Percentiles rank a stretch among this genome's conserved stretches.
phyloP scores from a whole-genome alignment of 1,140 invertebrate genomes.

The Hermatobates lingyangjiaoensis region DNA sequence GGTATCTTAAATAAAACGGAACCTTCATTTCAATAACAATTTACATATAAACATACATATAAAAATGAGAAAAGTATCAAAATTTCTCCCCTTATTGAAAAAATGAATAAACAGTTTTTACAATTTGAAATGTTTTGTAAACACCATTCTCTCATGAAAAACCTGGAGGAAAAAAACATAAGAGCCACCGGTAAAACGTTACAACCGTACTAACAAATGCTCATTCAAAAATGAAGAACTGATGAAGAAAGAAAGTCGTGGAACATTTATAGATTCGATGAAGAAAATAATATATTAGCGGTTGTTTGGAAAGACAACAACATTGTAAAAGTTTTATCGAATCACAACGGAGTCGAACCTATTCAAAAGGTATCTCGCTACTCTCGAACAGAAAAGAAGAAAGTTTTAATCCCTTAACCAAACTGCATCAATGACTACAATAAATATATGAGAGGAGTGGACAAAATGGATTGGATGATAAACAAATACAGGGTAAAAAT shows the following conservation, averaged over 20 bases:
- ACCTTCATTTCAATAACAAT: conserved; percentile 21
- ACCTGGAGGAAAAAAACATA: conserved; percentile 5
- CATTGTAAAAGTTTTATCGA: conserved; percentile 13
- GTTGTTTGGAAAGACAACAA: conserved; percentile 15
- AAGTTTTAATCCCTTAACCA: conserved; percentile 11
- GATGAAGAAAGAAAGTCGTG: conserved; percentile 1
- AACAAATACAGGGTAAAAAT: conserved; percentile 11
- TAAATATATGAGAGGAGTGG: too few species aligned
- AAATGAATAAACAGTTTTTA: conserved; percentile 19
- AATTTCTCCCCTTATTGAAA: conserved; percentile 16
- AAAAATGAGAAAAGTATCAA: conserved; percentile 22
- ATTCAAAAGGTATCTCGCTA: conserved; percentile 13
- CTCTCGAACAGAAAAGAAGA: conserved; percentile 11
- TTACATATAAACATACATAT: conserved; percentile 14
- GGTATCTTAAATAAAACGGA: conserved; percentile 16
- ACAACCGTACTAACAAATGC: conserved; percentile 6
- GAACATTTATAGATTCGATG: conserved; percentile 5
- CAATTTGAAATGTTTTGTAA: conserved; percentile 23
- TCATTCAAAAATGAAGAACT: conserved; percentile 1
- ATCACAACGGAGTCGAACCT: conserved; percentile 10
- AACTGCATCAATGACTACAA: conserved; percentile 14
- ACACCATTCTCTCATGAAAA: too few species aligned
- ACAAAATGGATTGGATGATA: conserved; percentile 11
- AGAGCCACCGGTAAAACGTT: conserved; percentile 5
- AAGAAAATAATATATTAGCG: background rate